Base-by-base conservation (phyloP, 2,797 vertebrate genomes). In the Diplodus sargus region DNA sequence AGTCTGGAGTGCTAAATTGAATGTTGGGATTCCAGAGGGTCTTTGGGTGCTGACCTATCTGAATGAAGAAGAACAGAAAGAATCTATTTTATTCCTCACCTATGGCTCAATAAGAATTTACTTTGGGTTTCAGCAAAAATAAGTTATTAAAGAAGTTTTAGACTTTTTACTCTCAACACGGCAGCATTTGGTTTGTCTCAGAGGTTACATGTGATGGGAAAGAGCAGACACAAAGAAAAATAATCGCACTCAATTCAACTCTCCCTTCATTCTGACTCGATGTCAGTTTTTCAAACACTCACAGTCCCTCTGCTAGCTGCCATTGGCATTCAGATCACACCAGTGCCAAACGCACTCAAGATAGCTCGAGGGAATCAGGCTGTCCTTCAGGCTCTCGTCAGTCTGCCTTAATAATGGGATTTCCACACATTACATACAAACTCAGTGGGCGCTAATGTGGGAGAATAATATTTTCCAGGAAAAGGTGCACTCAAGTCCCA, bases 261-360 rank as follows among this genome's bases (percentile, higher is more conserved):
- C 28, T 56, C 64, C 64, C 45, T 59, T 69, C 30, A 53, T 80
- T 23, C n/a, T 52, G 63, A 68, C 62, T 62, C 66, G 34, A 58
- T 65, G 54, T 64, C 34, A 67, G 20, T 85, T 79, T 79, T 84
- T 53, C 74, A 69, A 64, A 70, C 52, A 60, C 82, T 25, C 67
- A 58, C 67, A 1, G 52, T 45, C 30, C 30, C 66, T 74, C 68
- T 9, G 20, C 78, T 22, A 4, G 65, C 60, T 57, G 23, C 53
- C 56, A 83, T 92, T 85, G 84, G 34, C 72, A 92, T 92, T 92
- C 88, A 79, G 63, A 70, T 90, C 90, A 89, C 87, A 78, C 59
- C 43, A 3, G 42, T 57, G 66, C 62, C 82, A 76, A 89, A 88
- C 59, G 64, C 78, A 74, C 78, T 85, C 59, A 48, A 17, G 80